Evolutionary conservation across 2,888 invertebrate genomes (phyloP).

Genomic region (Agriotes lineatus): DNA sequence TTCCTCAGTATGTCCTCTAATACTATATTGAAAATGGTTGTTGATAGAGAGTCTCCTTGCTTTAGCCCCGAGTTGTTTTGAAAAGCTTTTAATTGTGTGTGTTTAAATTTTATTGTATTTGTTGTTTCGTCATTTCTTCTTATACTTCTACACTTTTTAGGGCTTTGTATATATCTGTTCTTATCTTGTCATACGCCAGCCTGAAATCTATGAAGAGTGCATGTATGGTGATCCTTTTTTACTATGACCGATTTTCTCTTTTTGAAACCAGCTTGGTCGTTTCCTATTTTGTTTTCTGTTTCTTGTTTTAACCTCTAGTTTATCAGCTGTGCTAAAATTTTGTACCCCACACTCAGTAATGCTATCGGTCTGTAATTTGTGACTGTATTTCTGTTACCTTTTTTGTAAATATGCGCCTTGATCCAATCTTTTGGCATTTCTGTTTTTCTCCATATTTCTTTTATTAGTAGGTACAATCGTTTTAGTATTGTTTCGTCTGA

Average conservation of each 20-base stretch:
- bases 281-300: background rate
- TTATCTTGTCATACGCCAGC: background rate
- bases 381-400: no score
- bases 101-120: background rate
- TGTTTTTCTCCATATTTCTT: no score
- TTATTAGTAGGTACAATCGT: no score
- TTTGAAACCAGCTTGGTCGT: background rate
- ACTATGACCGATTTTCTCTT: background rate
- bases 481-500: no score
- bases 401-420: no score
- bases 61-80: no score
- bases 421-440: no score
- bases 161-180: background rate
- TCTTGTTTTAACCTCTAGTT: background rate
- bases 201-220: no score
- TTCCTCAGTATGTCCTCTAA: background rate
- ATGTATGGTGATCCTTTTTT: background rate
- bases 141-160: background rate
- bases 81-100: background rate
- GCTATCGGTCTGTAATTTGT: no score
- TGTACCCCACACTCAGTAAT: background rate
- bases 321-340: background rate
- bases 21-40: no score
- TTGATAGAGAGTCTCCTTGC: no score
- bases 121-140: background rate